A percentile compares a stretch with the other conserved stretches of the same genome.
phyloP scores from a whole-genome alignment of 1,140 invertebrate species.

The Eupristina koningsbergeri region DNA sequence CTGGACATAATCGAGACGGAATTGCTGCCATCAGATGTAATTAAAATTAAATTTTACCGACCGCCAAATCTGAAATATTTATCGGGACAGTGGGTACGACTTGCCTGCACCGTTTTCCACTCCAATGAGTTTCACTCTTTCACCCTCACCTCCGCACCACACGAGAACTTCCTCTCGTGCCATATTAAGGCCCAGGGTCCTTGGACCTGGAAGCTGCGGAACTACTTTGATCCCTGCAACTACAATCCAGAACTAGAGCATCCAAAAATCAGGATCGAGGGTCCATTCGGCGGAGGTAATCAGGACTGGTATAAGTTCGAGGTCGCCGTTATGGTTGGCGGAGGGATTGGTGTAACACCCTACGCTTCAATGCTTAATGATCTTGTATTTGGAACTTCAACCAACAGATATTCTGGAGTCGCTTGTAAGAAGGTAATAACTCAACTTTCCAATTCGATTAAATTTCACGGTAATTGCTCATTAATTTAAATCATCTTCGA shows the following conservation, averaged over 20 bases:
- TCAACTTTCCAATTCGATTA: not conserved
- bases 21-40: constrained; percentile 94
- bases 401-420: constrained; percentile 94
- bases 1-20: constrained; percentile 96
- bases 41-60: constrained; percentile 93
- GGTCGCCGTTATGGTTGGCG: constrained; percentile 98
- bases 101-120: constrained; percentile 93
- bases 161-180: constrained; percentile 96
- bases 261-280: constrained; percentile 93
- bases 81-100: constrained; percentile 90
- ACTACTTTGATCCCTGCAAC: constrained; percentile 96
- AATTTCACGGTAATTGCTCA: not conserved
- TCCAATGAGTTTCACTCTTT: constrained; percentile 98
- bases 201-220: constrained; percentile 98
- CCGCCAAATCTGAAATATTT: constrained; percentile 97
- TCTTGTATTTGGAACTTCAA: constrained; percentile 95
- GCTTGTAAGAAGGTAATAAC: constrained; percentile 90
- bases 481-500: not conserved
- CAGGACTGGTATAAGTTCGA: constrained; percentile 99
- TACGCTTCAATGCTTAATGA: constrained; percentile 99
- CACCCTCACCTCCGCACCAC: constrained; percentile 97
- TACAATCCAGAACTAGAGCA: constrained; percentile 89
- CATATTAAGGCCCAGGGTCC: constrained; percentile 99
- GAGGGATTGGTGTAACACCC: constrained; percentile 98
- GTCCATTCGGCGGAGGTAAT: constrained; percentile 98